These are phyloP conservation scores for Virgularia gustaviana DNA, from an alignment of 92 coral and sea anemone genomes.

Conservation along the genomic window DNA sequence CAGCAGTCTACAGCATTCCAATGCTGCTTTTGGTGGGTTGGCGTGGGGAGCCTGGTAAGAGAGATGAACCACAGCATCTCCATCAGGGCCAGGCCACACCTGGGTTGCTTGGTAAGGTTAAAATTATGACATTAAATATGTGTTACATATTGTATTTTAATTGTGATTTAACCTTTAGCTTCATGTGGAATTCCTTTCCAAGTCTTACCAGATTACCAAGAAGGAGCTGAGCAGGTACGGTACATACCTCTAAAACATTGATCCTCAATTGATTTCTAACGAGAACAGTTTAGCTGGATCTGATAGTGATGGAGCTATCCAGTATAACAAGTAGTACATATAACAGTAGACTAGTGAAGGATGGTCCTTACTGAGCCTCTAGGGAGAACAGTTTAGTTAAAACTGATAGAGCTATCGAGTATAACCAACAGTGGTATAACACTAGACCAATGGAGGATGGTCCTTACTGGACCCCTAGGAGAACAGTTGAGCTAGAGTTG, in stretches of 20 bases:
- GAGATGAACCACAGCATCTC: constrained; percentile 94
- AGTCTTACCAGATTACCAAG: constrained; percentile 92
- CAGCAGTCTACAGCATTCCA: constrained; percentile 94
- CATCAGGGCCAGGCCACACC: constrained; percentile 99
- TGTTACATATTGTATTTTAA: neutral
- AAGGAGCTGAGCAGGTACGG: constrained; percentile 93
- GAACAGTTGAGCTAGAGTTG: no score
- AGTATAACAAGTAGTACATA: no score
- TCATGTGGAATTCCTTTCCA: constrained; percentile 98
- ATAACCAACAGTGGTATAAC: no score
- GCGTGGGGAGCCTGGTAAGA: constrained; percentile 98
- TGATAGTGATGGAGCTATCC: no score
- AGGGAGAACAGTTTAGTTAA: no score
- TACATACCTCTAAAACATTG: neutral
- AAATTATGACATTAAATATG: neutral
- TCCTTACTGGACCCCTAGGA: no score
- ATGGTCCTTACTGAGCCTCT: no score
- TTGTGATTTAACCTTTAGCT: constrained; percentile 55
- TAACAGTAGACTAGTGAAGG: no score
- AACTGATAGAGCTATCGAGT: no score
- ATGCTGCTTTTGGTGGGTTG: constrained; percentile 94
- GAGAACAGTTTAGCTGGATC: neutral
- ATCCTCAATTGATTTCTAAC: neutral
- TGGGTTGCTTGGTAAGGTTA: constrained; percentile 75
- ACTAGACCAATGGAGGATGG: no score